Base-by-base conservation (phyloP, 2,113 vertebrate genomes). In the Ochotona princeps region DNA sequence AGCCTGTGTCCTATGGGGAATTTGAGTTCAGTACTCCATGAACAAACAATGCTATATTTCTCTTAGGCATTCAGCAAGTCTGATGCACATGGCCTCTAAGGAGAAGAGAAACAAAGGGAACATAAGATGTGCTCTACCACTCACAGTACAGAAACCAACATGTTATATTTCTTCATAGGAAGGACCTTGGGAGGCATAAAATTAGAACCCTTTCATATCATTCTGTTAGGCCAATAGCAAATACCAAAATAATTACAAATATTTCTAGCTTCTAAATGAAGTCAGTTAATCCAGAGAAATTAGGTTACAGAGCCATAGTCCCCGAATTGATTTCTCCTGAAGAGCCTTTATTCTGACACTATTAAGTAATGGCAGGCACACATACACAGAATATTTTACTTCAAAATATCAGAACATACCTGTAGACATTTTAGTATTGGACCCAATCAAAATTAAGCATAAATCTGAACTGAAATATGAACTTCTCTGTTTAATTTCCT, bases 31-130 rank as follows among this genome's bases (percentile, higher is more conserved):
- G 30, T 54, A 60, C 60, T 96, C 54, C 60, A 9, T 20, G 18
- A 92, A 54, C 15, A 70, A 80, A 88, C 92, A 96, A 83, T 66
- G 14, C 35, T 79, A 92, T 38, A 28, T 25, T 66, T 92, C 65
- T 90, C 61, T 82, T 21, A 49, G 26, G 35, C 38, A 69, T 13
- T 83, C 18, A 80, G 57, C 61, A 83, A 73, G 28, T 92, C 69
- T 87, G 81, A 88, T 20, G n/a, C 90, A 49, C 30, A 8, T 47
- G 30, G 2, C 38, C 10, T 93, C 25, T 11, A 17, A 92, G 67
- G 38, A 91, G 8, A 49, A 51, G 73, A 80, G 54, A 87, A 67
- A 66, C 57, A 49, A 87, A 87, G 72, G 15, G n/a, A 5, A 67
- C 26, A 35, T 38, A 87, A 70, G 26, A 61, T 57, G 28, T 9